These are phyloP conservation scores for Malurus melanocephalus DNA, from an alignment of 2,113 vertebrate genomes.

Conservation along the genomic window DNA sequence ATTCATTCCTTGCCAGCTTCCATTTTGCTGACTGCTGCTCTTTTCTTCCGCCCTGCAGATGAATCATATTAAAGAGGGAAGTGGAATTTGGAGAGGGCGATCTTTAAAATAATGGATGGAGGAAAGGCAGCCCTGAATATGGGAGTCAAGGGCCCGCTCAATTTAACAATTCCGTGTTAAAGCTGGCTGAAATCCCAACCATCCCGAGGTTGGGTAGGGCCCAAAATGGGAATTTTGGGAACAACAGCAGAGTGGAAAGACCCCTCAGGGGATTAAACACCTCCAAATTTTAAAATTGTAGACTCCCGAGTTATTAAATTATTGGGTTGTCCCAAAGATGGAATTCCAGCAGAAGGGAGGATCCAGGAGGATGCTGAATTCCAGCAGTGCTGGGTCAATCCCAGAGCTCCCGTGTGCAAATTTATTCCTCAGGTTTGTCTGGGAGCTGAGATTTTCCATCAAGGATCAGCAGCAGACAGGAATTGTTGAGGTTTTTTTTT, in stretches of 20 bases:
- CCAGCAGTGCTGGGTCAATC: background rate
- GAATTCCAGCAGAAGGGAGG: background rate
- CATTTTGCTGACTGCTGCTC: constrained; percentile 20
- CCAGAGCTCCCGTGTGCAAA: background rate
- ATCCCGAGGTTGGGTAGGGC: background rate
- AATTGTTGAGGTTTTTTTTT: background rate
- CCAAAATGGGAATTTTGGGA: background rate
- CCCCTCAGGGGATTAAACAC: background rate
- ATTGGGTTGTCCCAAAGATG: background rate
- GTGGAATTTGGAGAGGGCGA: background rate
- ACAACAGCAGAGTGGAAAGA: background rate
- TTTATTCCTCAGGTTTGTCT: background rate
- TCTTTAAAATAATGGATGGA: constrained; percentile 6
- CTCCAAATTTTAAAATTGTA: background rate
- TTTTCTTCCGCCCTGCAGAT: background rate
- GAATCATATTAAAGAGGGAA: constrained; percentile 25
- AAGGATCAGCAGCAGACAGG: background rate
- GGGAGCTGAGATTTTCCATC: background rate
- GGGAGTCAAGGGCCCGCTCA: background rate
- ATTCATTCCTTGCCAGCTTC: constrained; percentile 48
- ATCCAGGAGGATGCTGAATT: background rate
- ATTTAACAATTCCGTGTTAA: background rate
- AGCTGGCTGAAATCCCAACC: background rate
- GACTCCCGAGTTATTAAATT: background rate
- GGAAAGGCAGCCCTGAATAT: background rate